Conservation (phyloP, 2,797 vertebrate genomes). For the Platyrinchus mystaceus region DNA sequence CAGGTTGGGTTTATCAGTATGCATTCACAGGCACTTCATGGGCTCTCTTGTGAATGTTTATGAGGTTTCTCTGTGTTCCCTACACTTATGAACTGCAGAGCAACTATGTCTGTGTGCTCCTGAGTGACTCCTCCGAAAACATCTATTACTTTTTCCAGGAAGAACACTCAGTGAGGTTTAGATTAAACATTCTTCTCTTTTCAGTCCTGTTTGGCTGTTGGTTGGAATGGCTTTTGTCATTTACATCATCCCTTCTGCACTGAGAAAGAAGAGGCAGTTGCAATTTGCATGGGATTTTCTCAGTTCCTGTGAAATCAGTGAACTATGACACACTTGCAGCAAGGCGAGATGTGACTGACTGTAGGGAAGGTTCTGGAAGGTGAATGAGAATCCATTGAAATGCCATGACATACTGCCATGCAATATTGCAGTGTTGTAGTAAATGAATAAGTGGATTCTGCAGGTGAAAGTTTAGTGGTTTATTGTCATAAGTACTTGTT, state of each 20-base stretch:
- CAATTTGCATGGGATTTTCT: background rate
- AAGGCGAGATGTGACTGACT: background rate
- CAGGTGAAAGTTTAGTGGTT: background rate
- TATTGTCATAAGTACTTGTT: background rate
- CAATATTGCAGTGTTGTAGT: background rate
- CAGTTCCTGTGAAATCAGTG: background rate
- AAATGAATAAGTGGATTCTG: background rate
- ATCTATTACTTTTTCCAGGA: background rate
- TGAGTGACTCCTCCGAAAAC: background rate
- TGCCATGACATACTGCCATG: background rate
- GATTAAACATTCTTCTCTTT: background rate
- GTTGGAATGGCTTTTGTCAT: background rate
- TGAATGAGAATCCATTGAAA: background rate
- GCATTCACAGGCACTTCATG: background rate
- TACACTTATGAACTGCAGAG: background rate
- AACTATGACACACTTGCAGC: background rate
- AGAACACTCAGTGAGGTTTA: background rate
- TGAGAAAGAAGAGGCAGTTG: background rate
- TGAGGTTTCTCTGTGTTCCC: background rate
- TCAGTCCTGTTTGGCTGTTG: background rate
- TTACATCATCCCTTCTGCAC: background rate
- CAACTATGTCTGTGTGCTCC: background rate
- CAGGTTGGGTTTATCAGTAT: background rate
- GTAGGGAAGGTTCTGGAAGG: background rate
- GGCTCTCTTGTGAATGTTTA: background rate